These are phyloP conservation scores for Acanthochromis polyacanthus DNA, from an alignment of 2,113 vertebrate genomes.

Conservation along the genomic window DNA sequence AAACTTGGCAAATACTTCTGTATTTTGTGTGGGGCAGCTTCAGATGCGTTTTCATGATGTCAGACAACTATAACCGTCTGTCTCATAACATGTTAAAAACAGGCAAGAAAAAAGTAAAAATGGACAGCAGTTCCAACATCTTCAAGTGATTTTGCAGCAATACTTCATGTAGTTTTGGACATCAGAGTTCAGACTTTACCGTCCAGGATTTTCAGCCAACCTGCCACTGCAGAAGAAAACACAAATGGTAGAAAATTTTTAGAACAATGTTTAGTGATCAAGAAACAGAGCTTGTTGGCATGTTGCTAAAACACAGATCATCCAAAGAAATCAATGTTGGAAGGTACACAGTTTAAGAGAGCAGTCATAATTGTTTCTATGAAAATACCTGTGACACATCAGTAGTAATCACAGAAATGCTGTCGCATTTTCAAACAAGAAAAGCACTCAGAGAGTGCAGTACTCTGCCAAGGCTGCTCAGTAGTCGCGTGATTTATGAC, in stretches of 20 bases:
- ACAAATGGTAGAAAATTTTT: neutral
- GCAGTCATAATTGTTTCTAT: too few relatives aligned
- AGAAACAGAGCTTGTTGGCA: neutral
- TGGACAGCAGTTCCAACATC: constrained; percentile 55
- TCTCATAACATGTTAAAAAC: constrained; percentile 29
- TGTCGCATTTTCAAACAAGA: too few relatives aligned
- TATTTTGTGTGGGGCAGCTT: constrained; percentile 46
- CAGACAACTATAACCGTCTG: constrained; percentile 20
- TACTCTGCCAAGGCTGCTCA: too few relatives aligned
- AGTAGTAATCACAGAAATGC: too few relatives aligned
- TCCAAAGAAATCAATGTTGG: too few relatives aligned
- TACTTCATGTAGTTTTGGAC: constrained; percentile 47
- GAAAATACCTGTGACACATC: too few relatives aligned
- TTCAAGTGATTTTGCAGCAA: constrained; percentile 58
- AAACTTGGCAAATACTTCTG: constrained; percentile 60
- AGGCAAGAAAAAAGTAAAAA: constrained; percentile 14
- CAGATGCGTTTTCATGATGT: constrained; percentile 42
- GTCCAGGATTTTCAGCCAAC: constrained; percentile 75
- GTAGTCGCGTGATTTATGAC: too few relatives aligned
- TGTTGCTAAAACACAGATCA: too few relatives aligned
- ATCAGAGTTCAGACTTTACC: constrained; percentile 25
- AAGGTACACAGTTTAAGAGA: too few relatives aligned
- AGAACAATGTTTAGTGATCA: neutral
- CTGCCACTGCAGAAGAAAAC: constrained; percentile 80
- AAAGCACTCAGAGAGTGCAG: too few relatives aligned